Evolutionary conservation across 2,797 vertebrate genomes (phyloP).

Genomic region (Ptychadena robeensis): DNA sequence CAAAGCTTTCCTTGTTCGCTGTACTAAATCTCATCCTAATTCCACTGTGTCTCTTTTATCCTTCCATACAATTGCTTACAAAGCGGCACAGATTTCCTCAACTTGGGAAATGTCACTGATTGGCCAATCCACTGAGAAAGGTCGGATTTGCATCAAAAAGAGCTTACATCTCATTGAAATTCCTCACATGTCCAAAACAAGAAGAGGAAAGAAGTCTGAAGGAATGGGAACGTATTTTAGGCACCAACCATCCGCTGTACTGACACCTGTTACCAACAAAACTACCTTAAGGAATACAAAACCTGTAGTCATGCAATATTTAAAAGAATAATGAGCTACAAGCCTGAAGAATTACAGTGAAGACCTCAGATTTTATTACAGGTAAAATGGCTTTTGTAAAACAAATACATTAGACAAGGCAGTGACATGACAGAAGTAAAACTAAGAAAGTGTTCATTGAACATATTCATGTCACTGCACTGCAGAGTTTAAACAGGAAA

Average conservation of each 20-base stretch:
- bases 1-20: conserved; percentile 56
- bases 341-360: conserved; percentile 10
- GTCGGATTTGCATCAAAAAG: conserved; percentile 81
- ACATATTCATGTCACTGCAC: too few species aligned
- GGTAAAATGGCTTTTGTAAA: conserved; percentile 21
- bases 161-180: conserved; percentile 79
- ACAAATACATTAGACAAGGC: not conserved
- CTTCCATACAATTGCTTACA: conserved; percentile 53
- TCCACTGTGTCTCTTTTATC: conserved; percentile 53
- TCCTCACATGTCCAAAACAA: conserved; percentile 72
- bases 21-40: conserved; percentile 57
- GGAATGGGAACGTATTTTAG: conserved; percentile 25
- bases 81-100: conserved; percentile 59
- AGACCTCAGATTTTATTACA: not conserved
- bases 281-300: not conserved
- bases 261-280: not conserved
- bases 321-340: conserved; percentile 11
- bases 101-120: conserved; percentile 54
- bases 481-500: too few species aligned
- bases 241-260: not conserved
- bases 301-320: not conserved
- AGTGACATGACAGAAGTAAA: too few species aligned
- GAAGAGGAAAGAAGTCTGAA: conserved; percentile 32
- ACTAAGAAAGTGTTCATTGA: too few species aligned
- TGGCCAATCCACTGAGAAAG: conserved; percentile 60